Evolutionary conservation across 1,140 invertebrate genomes (phyloP), one percentile per base, ranked within the genome.

Genomic region (Cydia amplana): DNA sequence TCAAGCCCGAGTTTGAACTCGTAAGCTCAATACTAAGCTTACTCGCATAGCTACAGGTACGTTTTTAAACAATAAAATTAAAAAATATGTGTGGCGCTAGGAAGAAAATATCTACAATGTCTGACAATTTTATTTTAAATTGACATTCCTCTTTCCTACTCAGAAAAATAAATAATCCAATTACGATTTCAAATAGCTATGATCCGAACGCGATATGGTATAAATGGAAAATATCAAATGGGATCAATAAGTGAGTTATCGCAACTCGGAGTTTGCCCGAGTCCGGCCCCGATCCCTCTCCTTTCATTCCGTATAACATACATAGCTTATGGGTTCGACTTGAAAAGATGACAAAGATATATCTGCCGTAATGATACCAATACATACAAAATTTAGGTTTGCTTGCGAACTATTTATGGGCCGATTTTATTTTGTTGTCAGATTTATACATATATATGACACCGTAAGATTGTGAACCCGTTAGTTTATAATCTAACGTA

Each of bases 231-330:
- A 23, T 23, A 60, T 60, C 16, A 60, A 40, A 9, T 36, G n/a
- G 32, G 32, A 40, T 70, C 65, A 40, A 43, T 70, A 70, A 70
- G 32, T 70, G 65, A 70, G 65, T 70, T 70, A 70, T 70, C 32
- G 65, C 65, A 18, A 36, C 32, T 36, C 32, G 28, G n/a, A 40
- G 32, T n/a, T 40, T 70, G 49, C 49, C 63, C 32, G n/a, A 32
- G 32, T 18, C 65, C 65, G 65, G 16, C n/a, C 32, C n/a, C 65
- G 32, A 70, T 70, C 65, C 65, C 65, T 36, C 28, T 70, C 36
- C 32, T 40, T 70, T 70, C 32, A 70, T 43, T 70, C 28, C 6
- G 32, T 70, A 40, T 70, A 70, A 70, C 65, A 23, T 60, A 60
- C 20, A 23, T 60, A 60, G 18, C 20, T 23, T 60, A 60, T 60